Evolutionary conservation across 1,140 invertebrate genomes (phyloP), one percentile per base, ranked within the genome.

Genomic region (Pomphorhynchus laevis): DNA sequence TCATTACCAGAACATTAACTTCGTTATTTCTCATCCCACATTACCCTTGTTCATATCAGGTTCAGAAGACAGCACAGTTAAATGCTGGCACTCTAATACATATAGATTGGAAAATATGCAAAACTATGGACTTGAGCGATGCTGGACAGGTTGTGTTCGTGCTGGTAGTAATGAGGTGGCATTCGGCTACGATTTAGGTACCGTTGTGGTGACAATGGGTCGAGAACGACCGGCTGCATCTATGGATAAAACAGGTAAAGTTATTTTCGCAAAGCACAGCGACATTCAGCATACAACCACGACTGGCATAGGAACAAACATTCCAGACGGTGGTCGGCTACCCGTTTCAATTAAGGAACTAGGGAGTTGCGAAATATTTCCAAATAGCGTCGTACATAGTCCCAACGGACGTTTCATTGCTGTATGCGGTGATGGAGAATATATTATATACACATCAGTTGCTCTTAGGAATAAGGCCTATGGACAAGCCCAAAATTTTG

Each of bases 401-500:
- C 79, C 84, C 0, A 98, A 98, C 59, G 89, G 89, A 32, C 66
- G 67, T 34, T 95, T 95, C 61, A 72, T 98, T 2, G 86, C 91
- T 4, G 84, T 95, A 6, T 95, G 89, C 58, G 89, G 89, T 8
- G 89, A 98, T 59, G 89, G 86, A 1, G 89, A 95, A 55, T 98
- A 91, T 54, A 95, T 95, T 12, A 91, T 98, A 47, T 95, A 98
- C 56, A 98, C 89, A 0, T 79, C 86, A 0, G 89, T 95, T 77
- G 84, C 82, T 0, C 60, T 98, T 24, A 66, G 89, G 33, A 98
- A 95, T 55, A 98, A 95, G 56, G 79, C 79, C 9, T 98, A 93
- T 56, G 89, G 89, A 3, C 71, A 76, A 4, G 86, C 82, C 0
- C 74, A 89, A 43, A 86, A 98, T 57, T 99, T 98, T 59, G 84